Base-by-base conservation (phyloP, 2,797 vertebrate species). In the Prunella strophiata region DNA sequence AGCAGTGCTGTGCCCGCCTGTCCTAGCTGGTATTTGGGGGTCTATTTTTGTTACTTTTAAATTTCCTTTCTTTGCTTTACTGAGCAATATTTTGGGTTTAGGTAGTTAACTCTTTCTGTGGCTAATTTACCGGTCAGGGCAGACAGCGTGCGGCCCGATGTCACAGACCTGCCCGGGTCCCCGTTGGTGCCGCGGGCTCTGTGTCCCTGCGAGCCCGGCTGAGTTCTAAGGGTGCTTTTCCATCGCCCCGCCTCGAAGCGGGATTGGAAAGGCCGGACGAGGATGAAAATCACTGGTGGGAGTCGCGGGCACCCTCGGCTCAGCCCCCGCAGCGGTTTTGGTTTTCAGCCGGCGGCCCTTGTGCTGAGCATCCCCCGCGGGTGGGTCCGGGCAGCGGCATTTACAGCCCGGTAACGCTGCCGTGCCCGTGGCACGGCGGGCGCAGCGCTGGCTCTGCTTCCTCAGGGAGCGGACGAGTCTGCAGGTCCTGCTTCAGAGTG, bases 81-180 rank as follows among this genome's bases (percentile, higher is more conserved):
- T 16, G 68, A 38, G 16, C 43, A 5, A 4, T 9, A 23, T 21
- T 65, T 65, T 6, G 6, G 23, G 8, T 27, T 74, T 9, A 25
- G 50, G 16, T 30, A 11, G 34, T 47, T 9, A 38, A 6, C 20
- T n/a, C 2, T 26, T 62, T 18, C 32, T 22, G 27, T 48, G 13
- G 36, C 52, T 20, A 2, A 3, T 21, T 36, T 17, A 9, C 2
- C 6, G 3, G 17, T 10, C 16, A 7, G 54, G 30, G 17, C 12
- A 18, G 16, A 48, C 83, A 42, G 55, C 11, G 25, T 11, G 34
- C 11, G 52, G 18, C 66, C 50, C 38, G 26, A 20, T 74, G 48
- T 66, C 29, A 3, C 52, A 48, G 58, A 45, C n/a, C 25, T 12
- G 50, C 54, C 36, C 36, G 36, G 36, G 36, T 36, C 36, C 36